Evolutionary conservation across 1,140 invertebrate genomes (phyloP).

Genomic region (Drosophila truncata): DNA sequence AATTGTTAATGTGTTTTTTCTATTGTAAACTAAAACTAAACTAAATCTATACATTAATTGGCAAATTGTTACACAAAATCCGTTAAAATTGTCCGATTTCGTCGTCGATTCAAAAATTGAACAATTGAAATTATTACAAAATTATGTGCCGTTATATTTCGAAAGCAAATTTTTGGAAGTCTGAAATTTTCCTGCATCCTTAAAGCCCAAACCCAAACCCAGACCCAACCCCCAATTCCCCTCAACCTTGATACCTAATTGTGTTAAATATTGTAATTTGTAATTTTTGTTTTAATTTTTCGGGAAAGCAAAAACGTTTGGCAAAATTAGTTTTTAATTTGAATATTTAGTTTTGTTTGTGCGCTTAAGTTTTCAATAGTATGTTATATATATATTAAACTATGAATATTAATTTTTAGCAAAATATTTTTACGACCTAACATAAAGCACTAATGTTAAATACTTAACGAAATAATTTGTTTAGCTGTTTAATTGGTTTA

Average conservation of each 20-base stretch:
- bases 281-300: slow-evolving; percentile 78
- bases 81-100: slow-evolving; percentile 65
- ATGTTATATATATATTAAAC: slow-evolving; percentile 71
- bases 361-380: slow-evolving; percentile 80
- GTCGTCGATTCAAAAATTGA: slow-evolving; percentile 37
- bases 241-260: slow-evolving; percentile 30
- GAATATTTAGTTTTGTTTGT: slow-evolving; percentile 80
- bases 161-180: slow-evolving; percentile 39
- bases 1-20: slow-evolving; percentile 81
- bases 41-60: slow-evolving; percentile 66
- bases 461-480: slow-evolving; percentile 73
- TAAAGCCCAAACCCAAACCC: neutral
- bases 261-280: slow-evolving; percentile 84
- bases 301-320: slow-evolving; percentile 84
- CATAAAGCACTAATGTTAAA: slow-evolving; percentile 70
- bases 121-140: slow-evolving; percentile 51
- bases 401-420: slow-evolving; percentile 82
- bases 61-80: slow-evolving; percentile 73
- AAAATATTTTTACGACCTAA: slow-evolving; percentile 76
- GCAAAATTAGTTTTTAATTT: slow-evolving; percentile 83
- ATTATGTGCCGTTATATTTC: slow-evolving; percentile 58
- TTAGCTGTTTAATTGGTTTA: slow-evolving; percentile 78
- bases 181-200: slow-evolving; percentile 30
- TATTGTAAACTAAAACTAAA: slow-evolving; percentile 76
- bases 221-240: slow-evolving; percentile 1